Conservation (phyloP, 2,797 vertebrate species). For the Serranus cabrilla region DNA sequence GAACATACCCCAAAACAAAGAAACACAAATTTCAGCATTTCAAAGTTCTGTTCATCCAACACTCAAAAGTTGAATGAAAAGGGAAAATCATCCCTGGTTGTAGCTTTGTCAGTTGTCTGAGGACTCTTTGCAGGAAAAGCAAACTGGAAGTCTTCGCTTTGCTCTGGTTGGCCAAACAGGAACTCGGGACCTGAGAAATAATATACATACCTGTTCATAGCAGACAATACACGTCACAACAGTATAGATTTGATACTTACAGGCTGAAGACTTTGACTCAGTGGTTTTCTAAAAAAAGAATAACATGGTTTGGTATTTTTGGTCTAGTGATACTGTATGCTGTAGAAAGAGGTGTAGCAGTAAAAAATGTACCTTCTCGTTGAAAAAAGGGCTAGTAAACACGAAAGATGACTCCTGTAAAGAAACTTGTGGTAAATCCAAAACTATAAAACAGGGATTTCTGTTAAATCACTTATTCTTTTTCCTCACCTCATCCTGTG, state of each 20-base stretch:
- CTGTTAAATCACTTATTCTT: conserved; percentile 4
- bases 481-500: conserved; percentile 78
- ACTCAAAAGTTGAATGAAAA: conserved; percentile 85
- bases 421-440: conserved; percentile 24
- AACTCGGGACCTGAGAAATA: conserved; percentile 74
- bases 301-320: conserved; percentile 1
- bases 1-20: not conserved
- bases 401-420: conserved; percentile 81
- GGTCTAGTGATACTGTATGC: not conserved
- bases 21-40: conserved; percentile 11
- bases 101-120: conserved; percentile 46
- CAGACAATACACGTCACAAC: not conserved
- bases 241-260: conserved; percentile 55
- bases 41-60: conserved; percentile 6
- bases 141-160: conserved; percentile 82
- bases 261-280: conserved; percentile 73
- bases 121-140: conserved; percentile 75
- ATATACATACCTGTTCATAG: conserved; percentile 24
- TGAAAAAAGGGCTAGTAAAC: conserved; percentile 82
- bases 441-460: conserved; percentile 4
- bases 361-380: conserved; percentile 75
- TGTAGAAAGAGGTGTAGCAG: not conserved
- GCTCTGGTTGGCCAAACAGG: conserved; percentile 80
- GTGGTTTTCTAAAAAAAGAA: conserved; percentile 75
- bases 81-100: conserved; percentile 70